These are phyloP conservation scores for Clavelina lepadiformis DNA, from an alignment of 23 tunicate genomes.

Conservation along the genomic window DNA sequence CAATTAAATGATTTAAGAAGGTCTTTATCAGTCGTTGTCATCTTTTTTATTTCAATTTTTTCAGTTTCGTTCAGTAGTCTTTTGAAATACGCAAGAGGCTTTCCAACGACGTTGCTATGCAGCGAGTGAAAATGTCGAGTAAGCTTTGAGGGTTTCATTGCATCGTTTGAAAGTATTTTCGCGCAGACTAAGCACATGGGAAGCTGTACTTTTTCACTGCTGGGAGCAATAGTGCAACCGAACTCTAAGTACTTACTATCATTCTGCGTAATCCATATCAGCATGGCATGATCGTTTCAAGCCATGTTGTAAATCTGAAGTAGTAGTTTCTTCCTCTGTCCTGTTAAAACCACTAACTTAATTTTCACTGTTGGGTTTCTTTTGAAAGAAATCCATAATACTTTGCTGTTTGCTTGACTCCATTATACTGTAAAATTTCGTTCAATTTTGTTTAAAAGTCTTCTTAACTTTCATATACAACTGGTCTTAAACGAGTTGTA, in stretches of 20 bases:
- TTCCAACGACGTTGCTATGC: conserved; percentile 6
- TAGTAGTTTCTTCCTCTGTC: conserved; percentile 1
- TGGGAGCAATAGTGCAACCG: conserved; percentile 53
- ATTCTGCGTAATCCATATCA: conserved; percentile 29
- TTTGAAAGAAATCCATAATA: neutral
- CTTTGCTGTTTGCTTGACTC: conserved; percentile 12
- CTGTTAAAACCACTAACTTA: neutral
- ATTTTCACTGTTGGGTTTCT: neutral
- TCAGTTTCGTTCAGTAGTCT: conserved; percentile 20
- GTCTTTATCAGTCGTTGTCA: conserved; percentile 13
- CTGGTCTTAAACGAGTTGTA: too few species aligned
- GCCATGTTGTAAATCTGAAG: conserved; percentile 1
- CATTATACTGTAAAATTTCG: too few species aligned
- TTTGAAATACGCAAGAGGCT: conserved; percentile 9
- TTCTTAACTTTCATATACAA: too few species aligned
- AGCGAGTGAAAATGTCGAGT: conserved; percentile 13
- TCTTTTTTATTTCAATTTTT: conserved; percentile 24
- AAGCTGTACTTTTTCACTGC: conserved; percentile 38
- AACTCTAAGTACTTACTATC: conserved; percentile 32
- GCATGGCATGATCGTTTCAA: conserved; percentile 6
- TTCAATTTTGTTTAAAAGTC: too few species aligned
- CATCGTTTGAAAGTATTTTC: conserved; percentile 26
- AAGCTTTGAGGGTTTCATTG: conserved; percentile 16
- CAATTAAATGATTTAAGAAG: conserved; percentile 18
- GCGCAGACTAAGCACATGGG: conserved; percentile 48